Conservation (phyloP, 2,888 invertebrate genomes). For the Euproctis similis region DNA sequence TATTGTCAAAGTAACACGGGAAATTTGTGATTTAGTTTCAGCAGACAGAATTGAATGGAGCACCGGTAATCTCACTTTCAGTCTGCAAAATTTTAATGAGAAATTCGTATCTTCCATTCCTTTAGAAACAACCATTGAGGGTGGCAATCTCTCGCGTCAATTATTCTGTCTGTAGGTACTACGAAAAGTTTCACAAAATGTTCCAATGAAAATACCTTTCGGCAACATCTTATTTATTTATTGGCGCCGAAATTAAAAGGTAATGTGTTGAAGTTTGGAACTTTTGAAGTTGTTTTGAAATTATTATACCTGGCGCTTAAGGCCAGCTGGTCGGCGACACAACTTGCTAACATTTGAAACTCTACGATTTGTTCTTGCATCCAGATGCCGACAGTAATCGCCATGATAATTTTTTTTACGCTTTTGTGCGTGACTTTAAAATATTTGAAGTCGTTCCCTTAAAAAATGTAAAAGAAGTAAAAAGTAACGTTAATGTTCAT, state of each 20-base stretch:
- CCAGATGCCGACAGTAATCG: conserved; percentile 65
- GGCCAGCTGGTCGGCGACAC: conserved; percentile 16
- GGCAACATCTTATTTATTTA: conserved; percentile 57
- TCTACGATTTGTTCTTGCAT: conserved; percentile 57
- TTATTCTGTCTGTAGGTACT: conserved; percentile 46
- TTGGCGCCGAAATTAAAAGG: conserved; percentile 55
- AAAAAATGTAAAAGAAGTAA: conserved; percentile 10
- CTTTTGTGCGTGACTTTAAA: conserved; percentile 44
- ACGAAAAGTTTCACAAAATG: conserved; percentile 43
- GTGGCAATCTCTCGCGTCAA: conserved; percentile 49
- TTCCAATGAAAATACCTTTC: conserved; percentile 45
- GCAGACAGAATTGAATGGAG: conserved; percentile 60
- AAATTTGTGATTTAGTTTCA: conserved; percentile 66
- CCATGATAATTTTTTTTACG: conserved; percentile 58
- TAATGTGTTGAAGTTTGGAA: conserved; percentile 63
- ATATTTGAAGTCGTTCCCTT: conserved; percentile 39
- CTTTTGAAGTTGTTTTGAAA: conserved; percentile 59
- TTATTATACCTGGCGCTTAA: conserved; percentile 63
- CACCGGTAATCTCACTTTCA: conserved; percentile 53
- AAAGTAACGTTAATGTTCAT: conserved; percentile 26
- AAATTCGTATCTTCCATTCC: conserved; percentile 67
- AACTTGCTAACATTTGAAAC: conserved; percentile 53
- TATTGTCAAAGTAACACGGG: conserved; percentile 61
- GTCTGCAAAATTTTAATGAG: conserved; percentile 65
- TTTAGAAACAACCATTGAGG: conserved; percentile 51